These are phyloP conservation scores for Boloria selene DNA, from an alignment of 2,888 invertebrate genomes.

Conservation along the genomic window DNA sequence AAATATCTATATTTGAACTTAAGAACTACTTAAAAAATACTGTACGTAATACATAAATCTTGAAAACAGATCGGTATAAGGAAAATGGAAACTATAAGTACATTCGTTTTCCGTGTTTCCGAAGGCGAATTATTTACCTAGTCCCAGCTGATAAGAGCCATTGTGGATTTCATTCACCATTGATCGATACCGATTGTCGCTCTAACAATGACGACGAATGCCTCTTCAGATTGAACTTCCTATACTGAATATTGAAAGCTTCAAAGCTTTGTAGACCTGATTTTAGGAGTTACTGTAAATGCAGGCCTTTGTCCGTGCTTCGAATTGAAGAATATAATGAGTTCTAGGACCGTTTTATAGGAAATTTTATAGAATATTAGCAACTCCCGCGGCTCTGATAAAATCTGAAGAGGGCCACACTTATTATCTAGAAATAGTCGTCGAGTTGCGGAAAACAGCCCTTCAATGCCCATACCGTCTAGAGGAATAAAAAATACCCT, in stretches of 20 bases:
- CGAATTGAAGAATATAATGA: too few relatives aligned
- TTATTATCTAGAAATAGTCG: too few relatives aligned
- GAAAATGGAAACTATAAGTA: conserved; percentile 9
- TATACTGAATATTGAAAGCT: conserved; percentile 44
- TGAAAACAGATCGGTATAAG: not conserved
- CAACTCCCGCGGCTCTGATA: too few relatives aligned
- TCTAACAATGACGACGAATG: conserved; percentile 68
- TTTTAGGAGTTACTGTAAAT: not conserved
- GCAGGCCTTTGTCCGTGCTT: too few relatives aligned
- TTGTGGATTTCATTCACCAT: conserved; percentile 55
- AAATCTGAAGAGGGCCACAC: too few relatives aligned
- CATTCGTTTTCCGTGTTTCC: conserved; percentile 26
- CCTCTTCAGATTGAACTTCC: conserved; percentile 60
- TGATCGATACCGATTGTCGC: conserved; percentile 66
- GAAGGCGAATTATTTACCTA: conserved; percentile 46
- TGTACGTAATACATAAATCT: too few relatives aligned
- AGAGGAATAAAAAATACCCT: too few relatives aligned
- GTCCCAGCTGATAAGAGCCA: conserved; percentile 57
- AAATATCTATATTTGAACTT: too few relatives aligned
- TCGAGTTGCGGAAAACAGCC: too few relatives aligned
- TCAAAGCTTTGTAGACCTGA: conserved; percentile 33
- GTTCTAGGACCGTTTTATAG: not conserved
- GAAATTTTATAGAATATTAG: too few relatives aligned
- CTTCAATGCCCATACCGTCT: too few relatives aligned
- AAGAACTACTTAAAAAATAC: too few relatives aligned